phyloP scores from a whole-genome alignment of 1,140 invertebrate species.

The Pinna nobilis region DNA sequence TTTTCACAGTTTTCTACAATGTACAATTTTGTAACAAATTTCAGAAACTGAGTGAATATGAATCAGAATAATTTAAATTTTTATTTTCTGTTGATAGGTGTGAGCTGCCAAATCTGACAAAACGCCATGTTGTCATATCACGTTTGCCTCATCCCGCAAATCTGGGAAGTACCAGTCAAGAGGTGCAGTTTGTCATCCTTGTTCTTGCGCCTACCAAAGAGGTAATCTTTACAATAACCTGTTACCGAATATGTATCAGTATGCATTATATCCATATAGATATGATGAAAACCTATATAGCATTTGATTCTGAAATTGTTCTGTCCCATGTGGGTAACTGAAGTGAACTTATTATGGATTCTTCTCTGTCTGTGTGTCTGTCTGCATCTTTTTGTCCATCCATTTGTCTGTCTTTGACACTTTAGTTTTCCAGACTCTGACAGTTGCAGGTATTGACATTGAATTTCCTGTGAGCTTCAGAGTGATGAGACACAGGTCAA shows the following conservation, averaged over 20 bases:
- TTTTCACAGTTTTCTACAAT: not conserved
- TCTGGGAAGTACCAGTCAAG: conserved; percentile 80
- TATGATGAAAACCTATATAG: too few species aligned
- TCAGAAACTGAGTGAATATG: not conserved
- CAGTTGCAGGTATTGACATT: too few species aligned
- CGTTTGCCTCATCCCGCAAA: conserved; percentile 80
- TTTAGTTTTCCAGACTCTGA: too few species aligned
- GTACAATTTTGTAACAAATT: not conserved
- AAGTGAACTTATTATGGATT: not conserved
- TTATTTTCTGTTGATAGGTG: conserved; percentile 50
- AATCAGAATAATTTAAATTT: not conserved
- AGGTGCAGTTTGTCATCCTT: conserved; percentile 80
- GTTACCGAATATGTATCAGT: too few species aligned
- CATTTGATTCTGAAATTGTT: not conserved
- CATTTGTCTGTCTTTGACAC: not conserved
- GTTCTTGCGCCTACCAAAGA: conserved; percentile 81
- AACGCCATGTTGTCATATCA: conserved; percentile 79
- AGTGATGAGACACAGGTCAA: too few species aligned
- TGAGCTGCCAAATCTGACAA: conserved; percentile 57
- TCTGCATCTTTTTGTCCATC: too few species aligned
- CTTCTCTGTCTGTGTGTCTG: not conserved
- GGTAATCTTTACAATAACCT: conserved; percentile 66
- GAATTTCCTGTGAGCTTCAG: too few species aligned
- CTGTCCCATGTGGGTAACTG: not conserved
- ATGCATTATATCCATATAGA: too few species aligned